phyloP scores from a whole-genome alignment of 2,113 vertebrate genomes.

The Tachycineta bicolor region DNA sequence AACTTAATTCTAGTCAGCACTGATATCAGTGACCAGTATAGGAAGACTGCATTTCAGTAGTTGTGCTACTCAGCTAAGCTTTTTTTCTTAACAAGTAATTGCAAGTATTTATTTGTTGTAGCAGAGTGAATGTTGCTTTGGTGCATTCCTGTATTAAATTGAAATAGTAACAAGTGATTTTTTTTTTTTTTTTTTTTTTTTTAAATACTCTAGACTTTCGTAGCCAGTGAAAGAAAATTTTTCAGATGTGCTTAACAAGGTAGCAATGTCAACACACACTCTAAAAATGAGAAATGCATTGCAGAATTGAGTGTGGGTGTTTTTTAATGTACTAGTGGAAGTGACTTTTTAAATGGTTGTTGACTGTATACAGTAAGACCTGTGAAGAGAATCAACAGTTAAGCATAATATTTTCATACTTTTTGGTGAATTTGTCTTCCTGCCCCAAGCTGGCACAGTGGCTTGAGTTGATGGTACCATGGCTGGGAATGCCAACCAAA shows the following conservation, averaged over 20 bases:
- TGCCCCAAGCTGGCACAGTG: not conserved
- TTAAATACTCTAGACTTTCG: not conserved
- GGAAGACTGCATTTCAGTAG: not conserved
- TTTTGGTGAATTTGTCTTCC: not conserved
- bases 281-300: not conserved
- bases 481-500: not conserved
- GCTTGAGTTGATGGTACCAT: not conserved
- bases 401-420: rapidly evolving
- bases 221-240: not conserved
- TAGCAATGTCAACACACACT: not conserved
- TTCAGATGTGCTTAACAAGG: not conserved
- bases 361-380: not conserved
- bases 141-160: not conserved
- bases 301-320: not conserved
- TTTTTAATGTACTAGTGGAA: not conserved
- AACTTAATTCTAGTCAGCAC: not conserved
- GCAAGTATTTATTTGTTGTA: not conserved
- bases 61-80: not conserved
- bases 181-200: not conserved
- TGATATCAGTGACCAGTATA: not conserved
- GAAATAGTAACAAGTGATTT: not conserved
- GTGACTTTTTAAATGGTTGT: not conserved
- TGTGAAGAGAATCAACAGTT: not conserved
- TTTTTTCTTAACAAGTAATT: not conserved
- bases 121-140: not conserved